These are phyloP conservation scores for Sphinx pinastri DNA, from an alignment of 2,888 invertebrate genomes.

Conservation along the genomic window DNA sequence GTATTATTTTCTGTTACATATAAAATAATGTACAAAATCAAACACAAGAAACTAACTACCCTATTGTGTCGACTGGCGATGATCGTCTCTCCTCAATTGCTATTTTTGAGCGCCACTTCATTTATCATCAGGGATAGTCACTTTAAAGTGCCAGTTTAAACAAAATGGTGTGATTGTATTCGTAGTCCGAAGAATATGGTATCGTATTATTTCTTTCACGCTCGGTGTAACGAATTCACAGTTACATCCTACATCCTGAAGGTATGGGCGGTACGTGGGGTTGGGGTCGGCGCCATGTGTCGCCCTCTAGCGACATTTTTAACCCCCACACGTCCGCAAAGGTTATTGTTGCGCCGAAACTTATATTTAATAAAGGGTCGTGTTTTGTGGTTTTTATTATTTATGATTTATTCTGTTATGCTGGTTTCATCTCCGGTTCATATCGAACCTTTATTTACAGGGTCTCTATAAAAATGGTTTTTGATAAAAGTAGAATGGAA, in stretches of 20 bases:
- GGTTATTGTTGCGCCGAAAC: neutral
- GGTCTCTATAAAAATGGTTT: neutral
- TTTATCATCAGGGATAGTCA: too few relatives aligned
- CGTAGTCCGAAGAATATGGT: too few relatives aligned
- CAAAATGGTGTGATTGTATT: too few relatives aligned
- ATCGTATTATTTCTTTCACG: neutral
- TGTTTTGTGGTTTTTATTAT: neutral
- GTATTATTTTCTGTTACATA: too few relatives aligned
- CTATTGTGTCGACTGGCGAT: too few relatives aligned
- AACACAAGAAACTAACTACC: too few relatives aligned
- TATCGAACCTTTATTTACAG: neutral
- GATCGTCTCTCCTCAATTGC: too few relatives aligned
- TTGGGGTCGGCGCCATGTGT: neutral
- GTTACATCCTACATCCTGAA: neutral
- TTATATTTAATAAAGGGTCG: conserved; percentile 7
- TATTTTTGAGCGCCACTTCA: too few relatives aligned
- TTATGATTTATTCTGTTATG: neutral
- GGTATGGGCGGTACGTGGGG: conserved; percentile 2
- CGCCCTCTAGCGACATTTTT: conserved; percentile 6
- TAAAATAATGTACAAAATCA: too few relatives aligned
- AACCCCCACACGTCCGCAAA: neutral
- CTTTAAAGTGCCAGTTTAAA: too few relatives aligned
- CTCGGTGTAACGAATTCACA: neutral
- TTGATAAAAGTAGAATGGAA: neutral
- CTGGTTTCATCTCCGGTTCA: neutral